A percentile compares a stretch with the other conserved stretches of the same genome.
phyloP scores from a whole-genome alignment of 2,797 vertebrate genomes.

The Mormyrus proboscirostris region DNA sequence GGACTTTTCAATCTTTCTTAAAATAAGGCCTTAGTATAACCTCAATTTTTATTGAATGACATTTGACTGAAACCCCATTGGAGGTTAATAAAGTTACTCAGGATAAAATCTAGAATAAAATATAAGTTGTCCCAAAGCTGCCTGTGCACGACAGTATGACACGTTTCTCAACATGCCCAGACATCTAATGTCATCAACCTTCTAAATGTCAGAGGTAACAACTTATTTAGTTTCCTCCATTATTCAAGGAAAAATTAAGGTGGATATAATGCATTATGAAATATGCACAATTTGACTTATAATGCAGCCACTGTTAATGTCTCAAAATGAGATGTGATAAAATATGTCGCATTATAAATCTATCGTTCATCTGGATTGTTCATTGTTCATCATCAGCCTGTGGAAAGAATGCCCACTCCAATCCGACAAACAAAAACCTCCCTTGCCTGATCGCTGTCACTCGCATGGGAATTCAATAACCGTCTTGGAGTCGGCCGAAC shows the following conservation, averaged over 20 bases:
- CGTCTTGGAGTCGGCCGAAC: not conserved
- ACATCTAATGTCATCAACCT: not conserved
- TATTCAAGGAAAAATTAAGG: not conserved
- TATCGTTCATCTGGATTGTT: not conserved
- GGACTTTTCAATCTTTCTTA: not conserved
- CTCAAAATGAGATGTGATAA: not conserved
- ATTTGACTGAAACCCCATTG: not conserved
- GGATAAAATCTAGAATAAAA: not conserved
- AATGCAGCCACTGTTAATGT: not conserved
- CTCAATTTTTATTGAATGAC: not conserved
- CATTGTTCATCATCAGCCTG: not conserved
- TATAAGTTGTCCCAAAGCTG: not conserved
- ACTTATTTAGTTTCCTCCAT: not conserved
- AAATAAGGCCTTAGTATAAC: not conserved
- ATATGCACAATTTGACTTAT: not conserved
- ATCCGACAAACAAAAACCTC: not conserved
- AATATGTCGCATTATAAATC: not conserved
- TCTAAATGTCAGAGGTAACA: not conserved
- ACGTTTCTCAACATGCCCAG: not conserved
- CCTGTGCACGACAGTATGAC: not conserved
- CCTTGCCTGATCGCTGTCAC: not conserved
- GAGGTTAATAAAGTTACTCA: not conserved
- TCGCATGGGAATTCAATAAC: not conserved
- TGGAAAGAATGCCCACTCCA: not conserved
- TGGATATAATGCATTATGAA: not conserved